phyloP scores from a whole-genome alignment of 2,113 vertebrate genomes.

The Ictalurus furcatus region DNA sequence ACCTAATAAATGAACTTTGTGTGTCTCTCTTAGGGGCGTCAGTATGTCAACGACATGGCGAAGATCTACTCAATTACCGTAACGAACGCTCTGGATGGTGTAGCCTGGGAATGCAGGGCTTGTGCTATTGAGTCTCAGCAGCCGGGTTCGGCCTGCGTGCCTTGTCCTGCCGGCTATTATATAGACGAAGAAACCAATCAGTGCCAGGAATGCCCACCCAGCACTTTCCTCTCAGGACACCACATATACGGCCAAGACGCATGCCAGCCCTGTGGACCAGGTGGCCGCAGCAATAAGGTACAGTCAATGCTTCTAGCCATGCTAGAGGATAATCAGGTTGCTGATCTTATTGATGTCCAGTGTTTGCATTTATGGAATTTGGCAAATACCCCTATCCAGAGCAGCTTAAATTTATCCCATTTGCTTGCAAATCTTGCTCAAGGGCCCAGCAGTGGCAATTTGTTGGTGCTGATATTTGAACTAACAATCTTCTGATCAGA shows the following conservation, averaged over 20 bases:
- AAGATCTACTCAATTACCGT: conserved; percentile 90
- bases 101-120: conserved; percentile 83
- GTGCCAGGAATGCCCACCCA: conserved; percentile 84
- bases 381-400: too few species aligned
- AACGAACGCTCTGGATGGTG: conserved; percentile 86
- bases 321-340: not conserved
- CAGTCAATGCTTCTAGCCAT: not conserved
- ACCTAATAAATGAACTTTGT: not conserved
- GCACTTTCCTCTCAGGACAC: conserved; percentile 86
- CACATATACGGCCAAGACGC: conserved; percentile 80
- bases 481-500: too few species aligned
- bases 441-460: too few species aligned
- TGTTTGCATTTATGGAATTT: not conserved
- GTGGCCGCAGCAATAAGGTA: conserved; percentile 86
- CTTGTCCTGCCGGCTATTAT: conserved; percentile 90
- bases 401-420: too few species aligned
- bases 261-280: conserved; percentile 87
- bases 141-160: conserved; percentile 85
- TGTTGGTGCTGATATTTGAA: too few species aligned
- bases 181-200: conserved; percentile 84
- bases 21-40: conserved; percentile 75
- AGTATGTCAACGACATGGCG: conserved; percentile 82
- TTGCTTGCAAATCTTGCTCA: too few species aligned
- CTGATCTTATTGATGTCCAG: not conserved
- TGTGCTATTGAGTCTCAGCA: conserved; percentile 84